A percentile compares a stretch with the other conserved stretches of the same genome.
phyloP scores from a whole-genome alignment of 2,888 invertebrate genomes.

The Rhingia rostrata region DNA sequence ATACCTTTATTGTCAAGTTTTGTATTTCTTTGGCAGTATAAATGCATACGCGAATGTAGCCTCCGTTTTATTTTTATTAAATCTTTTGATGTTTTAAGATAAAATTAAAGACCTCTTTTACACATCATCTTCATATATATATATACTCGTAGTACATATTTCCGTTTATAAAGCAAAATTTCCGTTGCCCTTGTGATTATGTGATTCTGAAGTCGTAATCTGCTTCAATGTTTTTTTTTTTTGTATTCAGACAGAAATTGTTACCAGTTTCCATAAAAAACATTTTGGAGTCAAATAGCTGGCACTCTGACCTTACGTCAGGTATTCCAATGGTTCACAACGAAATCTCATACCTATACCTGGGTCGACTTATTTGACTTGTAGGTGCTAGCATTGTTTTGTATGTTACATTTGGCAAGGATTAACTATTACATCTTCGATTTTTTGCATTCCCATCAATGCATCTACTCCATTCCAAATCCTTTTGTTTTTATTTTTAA shows the following conservation, averaged over 20 bases:
- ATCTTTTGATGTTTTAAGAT: slow-evolving; percentile 27
- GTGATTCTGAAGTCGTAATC: slow-evolving; percentile 39
- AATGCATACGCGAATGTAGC: slow-evolving; percentile 13
- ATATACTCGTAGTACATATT: background rate
- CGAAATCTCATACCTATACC: too few relatives aligned
- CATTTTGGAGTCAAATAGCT: background rate
- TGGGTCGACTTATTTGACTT: too few relatives aligned
- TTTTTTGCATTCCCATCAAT: background rate
- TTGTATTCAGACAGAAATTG: slow-evolving; percentile 5
- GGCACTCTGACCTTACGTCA: background rate
- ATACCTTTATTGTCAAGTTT: background rate
- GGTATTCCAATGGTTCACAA: background rate
- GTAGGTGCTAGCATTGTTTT: too few relatives aligned
- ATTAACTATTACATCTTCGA: too few relatives aligned
- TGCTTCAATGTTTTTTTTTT: background rate
- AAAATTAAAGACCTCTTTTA: slow-evolving; percentile 29
- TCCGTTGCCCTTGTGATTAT: slow-evolving; percentile 21
- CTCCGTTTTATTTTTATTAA: slow-evolving; percentile 9
- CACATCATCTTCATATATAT: slow-evolving; percentile 12
- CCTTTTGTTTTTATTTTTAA: background rate
- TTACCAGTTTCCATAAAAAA: slow-evolving; percentile 14
- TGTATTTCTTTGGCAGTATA: slow-evolving; percentile 8
- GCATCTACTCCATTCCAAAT: background rate
- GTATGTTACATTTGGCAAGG: too few relatives aligned
- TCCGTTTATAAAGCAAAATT: too few relatives aligned